A percentile compares a stretch with the other conserved stretches of the same genome.
These are phyloP conservation scores for Strix uralensis DNA, from an alignment of 2,113 vertebrate species.

Conservation along the genomic window DNA sequence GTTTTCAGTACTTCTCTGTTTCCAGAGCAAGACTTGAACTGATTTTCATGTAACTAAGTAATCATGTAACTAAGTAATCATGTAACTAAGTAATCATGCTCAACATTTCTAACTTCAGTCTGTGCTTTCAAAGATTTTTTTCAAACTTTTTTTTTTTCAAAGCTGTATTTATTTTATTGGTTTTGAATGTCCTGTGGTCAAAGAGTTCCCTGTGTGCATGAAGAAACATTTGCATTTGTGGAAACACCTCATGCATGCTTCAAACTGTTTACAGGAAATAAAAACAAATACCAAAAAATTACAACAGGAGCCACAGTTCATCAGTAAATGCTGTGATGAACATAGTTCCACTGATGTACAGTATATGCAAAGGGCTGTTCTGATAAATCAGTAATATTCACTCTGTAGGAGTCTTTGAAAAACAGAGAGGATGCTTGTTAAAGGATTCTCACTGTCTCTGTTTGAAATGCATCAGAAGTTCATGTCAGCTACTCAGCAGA, in stretches of 20 bases:
- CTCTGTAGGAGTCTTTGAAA: slow-evolving; percentile 16
- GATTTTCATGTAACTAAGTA: not conserved
- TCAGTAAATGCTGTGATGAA: not conserved
- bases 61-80: not conserved
- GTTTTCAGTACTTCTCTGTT: not conserved
- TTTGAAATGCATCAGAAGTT: slow-evolving; percentile 69
- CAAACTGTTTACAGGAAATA: not conserved
- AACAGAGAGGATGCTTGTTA: slow-evolving; percentile 36
- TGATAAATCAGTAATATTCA: slow-evolving; percentile 34
- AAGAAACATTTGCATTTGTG: not conserved
- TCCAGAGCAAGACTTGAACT: not conserved
- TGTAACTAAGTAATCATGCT: not conserved
- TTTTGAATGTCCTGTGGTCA: not conserved
- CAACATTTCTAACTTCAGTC: not conserved
- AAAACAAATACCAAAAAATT: slow-evolving; percentile 12
- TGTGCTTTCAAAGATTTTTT: not conserved
- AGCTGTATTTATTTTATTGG: not conserved
- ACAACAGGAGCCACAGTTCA: not conserved
- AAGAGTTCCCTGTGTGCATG: not conserved
- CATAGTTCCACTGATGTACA: not conserved
- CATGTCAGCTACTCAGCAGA: slow-evolving; percentile 62
- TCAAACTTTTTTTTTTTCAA: not conserved
- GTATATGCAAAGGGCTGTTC: not conserved
- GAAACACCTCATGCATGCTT: not conserved
- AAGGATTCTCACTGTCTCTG: slow-evolving; percentile 4